Conservation (phyloP, 2,888 invertebrate genomes). For the Eledona agricola region DNA sequence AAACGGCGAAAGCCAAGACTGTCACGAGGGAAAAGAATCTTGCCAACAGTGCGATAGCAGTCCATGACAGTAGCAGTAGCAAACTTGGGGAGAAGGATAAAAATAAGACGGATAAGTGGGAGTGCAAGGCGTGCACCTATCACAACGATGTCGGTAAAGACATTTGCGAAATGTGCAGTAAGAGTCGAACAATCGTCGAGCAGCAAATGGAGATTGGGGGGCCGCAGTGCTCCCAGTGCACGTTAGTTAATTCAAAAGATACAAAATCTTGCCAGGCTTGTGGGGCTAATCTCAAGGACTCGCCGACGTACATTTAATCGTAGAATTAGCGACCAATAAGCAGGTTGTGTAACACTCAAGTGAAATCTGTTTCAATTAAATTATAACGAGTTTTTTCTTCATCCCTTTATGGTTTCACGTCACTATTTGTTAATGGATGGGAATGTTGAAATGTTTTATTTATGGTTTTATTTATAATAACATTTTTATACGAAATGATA, state of each 20-base stretch:
- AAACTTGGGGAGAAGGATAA: slow-evolving; percentile 14
- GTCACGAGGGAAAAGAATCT: slow-evolving; percentile 16
- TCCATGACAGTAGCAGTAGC: slow-evolving; percentile 1
- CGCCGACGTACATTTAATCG: slow-evolving; percentile 80
- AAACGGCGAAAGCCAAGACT: slow-evolving; percentile 27
- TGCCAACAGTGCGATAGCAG: slow-evolving; percentile 22
- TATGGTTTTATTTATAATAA: no score
- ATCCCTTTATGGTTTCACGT: no score
- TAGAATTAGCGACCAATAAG: no score
- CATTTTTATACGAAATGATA: no score
- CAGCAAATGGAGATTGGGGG: slow-evolving; percentile 77
- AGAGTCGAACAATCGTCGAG: slow-evolving; percentile 59
- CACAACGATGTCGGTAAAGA: slow-evolving; percentile 66
- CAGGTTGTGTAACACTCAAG: no score
- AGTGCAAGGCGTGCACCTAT: slow-evolving; percentile 77
- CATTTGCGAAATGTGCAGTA: slow-evolving; percentile 81
- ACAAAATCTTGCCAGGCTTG: slow-evolving; percentile 75
- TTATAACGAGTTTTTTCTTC: no score
- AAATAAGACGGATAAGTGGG: slow-evolving; percentile 65
- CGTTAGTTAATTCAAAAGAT: slow-evolving; percentile 76
- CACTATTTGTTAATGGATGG: no score
- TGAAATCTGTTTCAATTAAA: no score
- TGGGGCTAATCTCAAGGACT: slow-evolving; percentile 72
- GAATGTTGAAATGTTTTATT: no score
- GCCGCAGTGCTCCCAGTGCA: slow-evolving; percentile 78